phyloP scores from a whole-genome alignment of 2,797 vertebrate genomes.

The Hozukius guyotensis region DNA sequence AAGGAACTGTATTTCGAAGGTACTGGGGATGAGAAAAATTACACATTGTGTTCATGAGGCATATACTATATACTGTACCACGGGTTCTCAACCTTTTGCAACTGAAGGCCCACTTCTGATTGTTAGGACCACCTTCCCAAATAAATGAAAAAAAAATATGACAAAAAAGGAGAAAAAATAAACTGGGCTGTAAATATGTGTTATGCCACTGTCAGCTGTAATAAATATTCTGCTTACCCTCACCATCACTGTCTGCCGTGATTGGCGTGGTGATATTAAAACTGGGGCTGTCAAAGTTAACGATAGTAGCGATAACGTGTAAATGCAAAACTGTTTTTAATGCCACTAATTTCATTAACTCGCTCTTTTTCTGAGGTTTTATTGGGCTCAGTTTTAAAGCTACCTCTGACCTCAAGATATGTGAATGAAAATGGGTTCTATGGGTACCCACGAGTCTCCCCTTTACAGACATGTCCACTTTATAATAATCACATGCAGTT shows the following conservation, averaged over 20 bases:
- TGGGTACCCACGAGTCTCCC: too few species aligned
- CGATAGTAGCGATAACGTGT: too few species aligned
- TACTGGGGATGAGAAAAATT: neutral
- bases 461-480: too few species aligned
- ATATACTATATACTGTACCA: neutral
- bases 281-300: too few species aligned
- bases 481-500: too few species aligned
- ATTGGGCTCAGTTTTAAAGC: too few species aligned
- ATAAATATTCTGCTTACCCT: neutral
- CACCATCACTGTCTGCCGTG: neutral
- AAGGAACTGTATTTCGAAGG: neutral
- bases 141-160: neutral
- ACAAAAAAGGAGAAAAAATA: neutral
- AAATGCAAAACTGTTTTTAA: too few species aligned
- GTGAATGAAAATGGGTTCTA: too few species aligned
- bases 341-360: fast-evolving
- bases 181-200: neutral
- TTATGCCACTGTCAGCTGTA: neutral
- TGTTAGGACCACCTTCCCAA: neutral
- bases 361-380: too few species aligned
- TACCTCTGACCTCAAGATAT: too few species aligned
- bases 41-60: neutral
- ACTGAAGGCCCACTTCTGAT: neutral
- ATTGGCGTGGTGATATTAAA: neutral
- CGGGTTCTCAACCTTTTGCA: too few species aligned